These are phyloP conservation scores for Carposina sasakii DNA, from an alignment of 1,140 invertebrate genomes.

Conservation along the genomic window DNA sequence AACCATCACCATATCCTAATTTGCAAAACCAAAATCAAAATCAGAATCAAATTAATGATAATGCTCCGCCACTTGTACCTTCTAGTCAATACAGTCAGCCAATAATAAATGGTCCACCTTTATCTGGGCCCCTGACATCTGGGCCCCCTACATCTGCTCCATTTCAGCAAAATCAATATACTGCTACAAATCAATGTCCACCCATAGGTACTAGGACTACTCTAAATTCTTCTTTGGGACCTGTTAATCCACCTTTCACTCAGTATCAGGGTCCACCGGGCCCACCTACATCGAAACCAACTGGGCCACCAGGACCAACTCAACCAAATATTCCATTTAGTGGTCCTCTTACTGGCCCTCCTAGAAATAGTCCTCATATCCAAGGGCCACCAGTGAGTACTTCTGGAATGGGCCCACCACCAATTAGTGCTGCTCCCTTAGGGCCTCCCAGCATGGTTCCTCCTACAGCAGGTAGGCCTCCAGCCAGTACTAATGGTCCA, in stretches of 20 bases:
- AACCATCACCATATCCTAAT: constrained; percentile 35
- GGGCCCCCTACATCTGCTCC: constrained; percentile 16
- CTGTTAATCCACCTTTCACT: constrained; percentile 29
- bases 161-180: constrained; percentile 40
- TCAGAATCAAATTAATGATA: constrained; percentile 62
- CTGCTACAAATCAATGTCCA: constrained; percentile 35
- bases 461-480: no score
- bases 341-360: constrained; percentile 25
- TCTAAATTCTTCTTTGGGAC: constrained; percentile 22
- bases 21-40: constrained; percentile 39
- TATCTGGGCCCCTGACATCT: constrained; percentile 11
- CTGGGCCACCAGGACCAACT: constrained; percentile 22
- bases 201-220: constrained; percentile 28
- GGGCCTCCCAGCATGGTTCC: no score
- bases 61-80: constrained; percentile 59
- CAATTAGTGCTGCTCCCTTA: constrained; percentile 13
- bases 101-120: constrained; percentile 45
- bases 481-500: constrained; percentile 8
- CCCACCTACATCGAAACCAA: constrained; percentile 21
- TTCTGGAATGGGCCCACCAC: constrained; percentile 25
- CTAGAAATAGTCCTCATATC: constrained; percentile 33
- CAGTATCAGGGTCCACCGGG: constrained; percentile 22
- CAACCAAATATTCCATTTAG: constrained; percentile 40
- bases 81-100: constrained; percentile 61
- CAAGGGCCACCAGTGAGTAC: constrained; percentile 20